Base-by-base conservation (phyloP, 2,888 invertebrate genomes). In the Tetragonula carbonaria region DNA sequence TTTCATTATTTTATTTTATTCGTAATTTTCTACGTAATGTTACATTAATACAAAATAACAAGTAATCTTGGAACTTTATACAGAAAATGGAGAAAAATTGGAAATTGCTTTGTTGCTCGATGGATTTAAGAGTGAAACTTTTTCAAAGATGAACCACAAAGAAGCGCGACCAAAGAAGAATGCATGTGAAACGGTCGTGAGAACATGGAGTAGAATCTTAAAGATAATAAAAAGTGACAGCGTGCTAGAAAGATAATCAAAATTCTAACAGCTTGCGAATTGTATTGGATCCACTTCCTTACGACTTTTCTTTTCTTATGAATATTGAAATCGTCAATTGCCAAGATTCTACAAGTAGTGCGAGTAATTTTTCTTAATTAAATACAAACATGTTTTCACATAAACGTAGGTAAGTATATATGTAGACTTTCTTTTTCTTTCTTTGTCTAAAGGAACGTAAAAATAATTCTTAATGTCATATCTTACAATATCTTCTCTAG, bases 151-250 rank as follows among this genome's bases (percentile, higher is more conserved):
- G 53, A 73, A 38, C 18, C 28, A 18, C 28, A 45, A 38, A 62
- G 18, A 59, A 73, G 72, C n/a, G 59, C 8, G n/a, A 28, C 16
- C 50, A 28, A 28, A 13, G 50, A 73, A 50, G 57, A 73, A 62
- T 73, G 45, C 72, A 83, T 73, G 83, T 73, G 83, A 82, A 82
- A 83, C 83, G 68, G 76, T 76, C 76, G 82, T 83, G 82, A 76
- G 83, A 83, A 83, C 82, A 74, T 71, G 62, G 76, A 63, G 72
- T 59, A 77, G 83, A 83, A 82, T 83, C 76, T 73, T 68, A 83
- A 82, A 83, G 73, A 82, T 76, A 82, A 76, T 73, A 57, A 68
- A 50, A 68, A 63, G 23, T 51, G 67, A 57, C 63, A 63, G 70
- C 51, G 38, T 71, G 65, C 76, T 83, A 74, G 76, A 82, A 83